Evolutionary conservation across 2,888 invertebrate species (phyloP), one percentile per base, ranked within the genome.

Genomic region (Polydrusus pterygomalis): DNA sequence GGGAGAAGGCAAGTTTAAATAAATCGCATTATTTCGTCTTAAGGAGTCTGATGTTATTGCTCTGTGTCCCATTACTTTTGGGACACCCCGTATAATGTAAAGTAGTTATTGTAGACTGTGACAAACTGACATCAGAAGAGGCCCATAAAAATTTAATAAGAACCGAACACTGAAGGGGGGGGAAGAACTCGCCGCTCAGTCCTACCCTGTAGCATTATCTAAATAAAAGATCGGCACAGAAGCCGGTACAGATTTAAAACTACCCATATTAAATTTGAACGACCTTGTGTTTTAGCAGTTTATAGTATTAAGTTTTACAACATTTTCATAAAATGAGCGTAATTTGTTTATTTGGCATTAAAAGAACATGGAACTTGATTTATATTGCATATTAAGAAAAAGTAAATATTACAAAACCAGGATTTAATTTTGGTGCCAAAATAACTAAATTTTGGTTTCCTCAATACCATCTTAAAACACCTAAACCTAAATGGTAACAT

Each of bases 261-360:
- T 20, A n/a, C 10, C 18, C 54, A 54, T 18, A 51, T 18, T 51
- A 51, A 51, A 25, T 25, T 54, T 54, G 34, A 30, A 30, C 15
- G 56, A 15, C 56, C 56, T 56, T 34, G 56, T 34, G 15, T 56
- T 56, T 15, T 34, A n/a, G 15, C n/a, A 34, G 34, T 20, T 56
- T 30, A 56, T 10, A 34, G 56, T 13, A 56, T 56, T 56, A 56
- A 34, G 34, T 54, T 54, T 54, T 54, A 54, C 54, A 15, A 56
- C 3, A 56, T 56, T 34, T 34, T 56, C 18, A n/a, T 54, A 54
- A n/a, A 25, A 54, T 30, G 34, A n/a, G 34, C 56, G 30, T 56
- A 56, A 56, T 56, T 6, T 56, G 34, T 56, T 56, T 56, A 56
- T 56, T 34, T 15, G 34, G 56, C 13, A 34, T 56, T 15, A 56